phyloP scores from a whole-genome alignment of 2,113 vertebrate species.

The Lota lota region DNA sequence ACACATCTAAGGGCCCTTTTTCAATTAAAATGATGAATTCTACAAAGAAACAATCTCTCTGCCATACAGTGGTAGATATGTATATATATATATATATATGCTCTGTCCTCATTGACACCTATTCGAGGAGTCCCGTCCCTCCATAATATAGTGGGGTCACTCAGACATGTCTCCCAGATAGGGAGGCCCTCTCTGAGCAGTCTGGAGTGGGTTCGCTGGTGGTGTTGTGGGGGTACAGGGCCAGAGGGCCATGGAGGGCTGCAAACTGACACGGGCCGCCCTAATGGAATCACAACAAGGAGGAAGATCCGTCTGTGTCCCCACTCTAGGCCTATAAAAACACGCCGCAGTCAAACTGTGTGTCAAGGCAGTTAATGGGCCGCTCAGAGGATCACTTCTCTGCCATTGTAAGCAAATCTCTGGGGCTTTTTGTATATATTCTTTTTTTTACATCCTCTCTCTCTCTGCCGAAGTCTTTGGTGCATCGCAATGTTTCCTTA shows the following conservation, averaged over 20 bases:
- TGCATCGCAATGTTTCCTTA: too few species aligned
- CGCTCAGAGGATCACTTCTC: too few species aligned
- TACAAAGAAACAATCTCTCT: too few species aligned
- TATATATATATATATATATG: background rate
- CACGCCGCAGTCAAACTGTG: constrained; percentile 31
- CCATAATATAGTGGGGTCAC: constrained; percentile 43
- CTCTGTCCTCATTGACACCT: too few species aligned
- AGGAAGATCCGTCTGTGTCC: constrained; percentile 46
- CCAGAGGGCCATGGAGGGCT: constrained; percentile 19
- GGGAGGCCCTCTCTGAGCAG: constrained; percentile 8
- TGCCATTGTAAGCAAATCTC: too few species aligned
- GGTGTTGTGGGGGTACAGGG: constrained; percentile 12
- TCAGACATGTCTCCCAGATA: constrained; percentile 36
- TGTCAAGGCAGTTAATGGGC: constrained; percentile 39
- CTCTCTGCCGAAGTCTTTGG: too few species aligned
- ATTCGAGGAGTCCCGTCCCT: background rate
- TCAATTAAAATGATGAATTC: too few species aligned
- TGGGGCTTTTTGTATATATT: too few species aligned
- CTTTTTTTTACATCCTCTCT: too few species aligned
- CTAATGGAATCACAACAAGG: constrained; percentile 57
- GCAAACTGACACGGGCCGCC: constrained; percentile 47
- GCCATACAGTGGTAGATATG: background rate
- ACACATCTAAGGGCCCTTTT: too few species aligned
- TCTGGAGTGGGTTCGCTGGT: constrained; percentile 13
- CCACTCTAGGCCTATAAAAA: constrained; percentile 43